Base-by-base conservation (phyloP, 2,888 invertebrate genomes). In the Copidosoma aretas region DNA sequence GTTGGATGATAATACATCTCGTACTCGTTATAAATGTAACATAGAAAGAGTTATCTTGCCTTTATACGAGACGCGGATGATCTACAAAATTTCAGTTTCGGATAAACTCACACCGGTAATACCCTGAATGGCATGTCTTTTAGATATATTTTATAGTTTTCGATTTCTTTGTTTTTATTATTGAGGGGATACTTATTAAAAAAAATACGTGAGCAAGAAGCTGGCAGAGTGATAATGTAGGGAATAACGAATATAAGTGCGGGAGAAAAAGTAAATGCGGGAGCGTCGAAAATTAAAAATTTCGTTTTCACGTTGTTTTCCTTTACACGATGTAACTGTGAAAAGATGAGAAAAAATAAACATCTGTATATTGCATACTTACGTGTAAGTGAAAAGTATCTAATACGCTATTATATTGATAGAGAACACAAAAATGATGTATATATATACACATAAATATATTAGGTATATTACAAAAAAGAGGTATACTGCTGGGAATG, bases 91-190 rank as follows among this genome's bases (percentile, higher is more conserved):
- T 82, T 80, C 80, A 77, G 78, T 83, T 82, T 83, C 77, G 81
- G 83, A 82, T 78, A 78, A 77, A 81, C 78, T 77, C 81, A 82
- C 80, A 81, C 81, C 82, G 91, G 91, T 90, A 87, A 87, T 88
- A 90, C 91, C 91, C 91, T 90, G 89, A 89, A 88, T 89, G 91
- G 91, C 91, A 90, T 82, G 80, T 84, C 73, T 76, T 70, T 71
- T 65, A 71, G 68, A 70, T 12, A 17, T 58, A 68, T 32, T 32
- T 32, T 5, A 32, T 8, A 32, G 8, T 32, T n/a, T n/a, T 32
- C 32, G 70, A 60, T 59, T 60, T 68, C 15, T 56, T 60, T 65
- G 64, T 72, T 63, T 61, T 68, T 57, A n/a, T n/a, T n/a, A n/a
- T 73, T 70, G 49, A 62, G 69, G n/a, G n/a, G n/a, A 66, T 63